Conservation (phyloP, 2,797 vertebrate species). For the Melanotaenia boesemani region DNA sequence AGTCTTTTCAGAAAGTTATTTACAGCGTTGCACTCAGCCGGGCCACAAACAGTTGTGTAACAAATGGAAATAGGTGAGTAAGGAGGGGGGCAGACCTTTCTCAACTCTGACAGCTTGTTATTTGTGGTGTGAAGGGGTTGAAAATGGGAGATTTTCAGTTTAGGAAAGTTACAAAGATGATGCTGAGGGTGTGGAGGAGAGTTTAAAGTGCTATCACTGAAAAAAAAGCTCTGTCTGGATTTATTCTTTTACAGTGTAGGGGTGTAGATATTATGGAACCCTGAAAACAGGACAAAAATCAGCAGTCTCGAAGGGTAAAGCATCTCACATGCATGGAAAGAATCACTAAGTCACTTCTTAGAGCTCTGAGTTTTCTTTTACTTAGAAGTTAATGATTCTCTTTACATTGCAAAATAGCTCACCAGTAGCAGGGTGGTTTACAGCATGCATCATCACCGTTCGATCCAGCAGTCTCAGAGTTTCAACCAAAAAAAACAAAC, state of each 20-base stretch:
- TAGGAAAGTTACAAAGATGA: neutral
- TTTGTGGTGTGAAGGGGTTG: neutral
- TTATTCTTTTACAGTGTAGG: neutral
- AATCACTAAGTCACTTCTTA: no score
- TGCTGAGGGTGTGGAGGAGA: neutral
- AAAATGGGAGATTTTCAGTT: neutral
- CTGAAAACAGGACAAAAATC: no score
- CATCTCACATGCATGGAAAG: no score
- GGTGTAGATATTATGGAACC: no score
- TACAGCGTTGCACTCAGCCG: neutral
- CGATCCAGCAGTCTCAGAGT: no score
- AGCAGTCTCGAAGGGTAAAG: no score
- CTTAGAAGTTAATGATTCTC: no score
- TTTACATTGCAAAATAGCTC: no score
- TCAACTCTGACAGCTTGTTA: neutral
- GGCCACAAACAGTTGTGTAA: neutral
- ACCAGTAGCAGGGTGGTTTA: no score
- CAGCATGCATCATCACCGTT: no score
- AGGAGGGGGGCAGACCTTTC: slow-evolving; percentile 1
- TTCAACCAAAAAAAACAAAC: no score
- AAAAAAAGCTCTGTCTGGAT: neutral
- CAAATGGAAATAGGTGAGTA: neutral
- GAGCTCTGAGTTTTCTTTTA: no score
- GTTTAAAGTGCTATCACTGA: neutral
- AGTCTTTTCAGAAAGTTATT: slow-evolving; percentile 6